phyloP scores from a whole-genome alignment of 2,113 vertebrate genomes.

The Sisor rabdophorus region DNA sequence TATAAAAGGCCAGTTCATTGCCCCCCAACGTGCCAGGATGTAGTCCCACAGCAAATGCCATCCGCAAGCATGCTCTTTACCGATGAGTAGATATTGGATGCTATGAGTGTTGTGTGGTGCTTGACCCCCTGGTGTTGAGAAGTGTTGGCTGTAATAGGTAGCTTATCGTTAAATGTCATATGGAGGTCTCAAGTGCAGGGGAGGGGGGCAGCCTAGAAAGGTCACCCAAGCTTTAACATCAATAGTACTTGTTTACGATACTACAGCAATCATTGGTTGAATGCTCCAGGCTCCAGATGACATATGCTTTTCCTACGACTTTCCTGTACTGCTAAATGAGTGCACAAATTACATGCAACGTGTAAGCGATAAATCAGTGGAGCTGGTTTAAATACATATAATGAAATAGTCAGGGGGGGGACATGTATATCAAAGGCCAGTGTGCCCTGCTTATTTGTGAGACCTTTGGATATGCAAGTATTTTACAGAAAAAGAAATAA shows the following conservation, averaged over 20 bases:
- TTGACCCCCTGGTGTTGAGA: conserved; percentile 63
- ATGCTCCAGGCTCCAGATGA: conserved; percentile 40
- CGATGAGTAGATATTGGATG: conserved; percentile 64
- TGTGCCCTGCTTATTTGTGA: neutral
- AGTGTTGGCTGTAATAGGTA: conserved; percentile 66
- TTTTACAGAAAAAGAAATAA: neutral
- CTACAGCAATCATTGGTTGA: conserved; percentile 16
- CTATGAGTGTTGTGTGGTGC: conserved; percentile 65
- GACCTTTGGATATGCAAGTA: neutral
- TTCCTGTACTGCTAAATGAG: conserved; percentile 28
- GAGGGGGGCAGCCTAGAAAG: conserved; percentile 45
- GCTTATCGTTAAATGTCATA: conserved; percentile 72
- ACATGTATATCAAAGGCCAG: conserved; percentile 17
- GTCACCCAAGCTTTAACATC: conserved; percentile 46
- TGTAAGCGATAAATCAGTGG: neutral
- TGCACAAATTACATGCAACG: conserved; percentile 24
- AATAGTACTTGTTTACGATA: conserved; percentile 40
- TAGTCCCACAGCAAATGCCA: conserved; percentile 26
- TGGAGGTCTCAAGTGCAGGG: conserved; percentile 57
- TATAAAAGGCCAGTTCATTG: conserved; percentile 24
- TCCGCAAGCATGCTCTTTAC: conserved; percentile 59
- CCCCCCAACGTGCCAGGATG: conserved; percentile 8
- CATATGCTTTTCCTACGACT: conserved; percentile 33
- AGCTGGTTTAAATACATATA: conserved; percentile 21
- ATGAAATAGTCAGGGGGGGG: conserved; percentile 10